Percentiles rank a stretch among this genome's conserved stretches.
These are phyloP conservation scores for Genyomyrus donnyi DNA, from an alignment of 2,113 vertebrate species.

Conservation along the genomic window DNA sequence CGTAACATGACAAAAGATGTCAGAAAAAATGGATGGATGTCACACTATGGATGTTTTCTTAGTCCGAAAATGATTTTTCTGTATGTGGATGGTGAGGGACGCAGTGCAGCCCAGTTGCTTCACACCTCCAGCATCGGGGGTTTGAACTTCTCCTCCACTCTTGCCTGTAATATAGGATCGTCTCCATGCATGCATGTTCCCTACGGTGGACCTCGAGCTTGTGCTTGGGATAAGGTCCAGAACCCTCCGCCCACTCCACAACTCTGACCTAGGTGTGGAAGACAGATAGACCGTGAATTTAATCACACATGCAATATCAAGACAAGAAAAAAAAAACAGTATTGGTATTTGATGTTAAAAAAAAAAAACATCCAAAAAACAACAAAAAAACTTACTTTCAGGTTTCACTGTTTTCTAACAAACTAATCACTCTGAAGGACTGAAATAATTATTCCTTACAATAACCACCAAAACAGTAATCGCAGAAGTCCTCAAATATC, in stretches of 20 bases:
- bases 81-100: background rate
- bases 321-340: background rate
- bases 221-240: background rate
- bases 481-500: background rate
- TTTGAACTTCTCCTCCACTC: background rate
- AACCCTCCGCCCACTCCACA: background rate
- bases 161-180: background rate
- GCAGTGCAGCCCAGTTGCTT: background rate
- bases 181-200: background rate
- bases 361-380: background rate
- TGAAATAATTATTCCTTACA: background rate
- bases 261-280: background rate
- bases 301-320: background rate
- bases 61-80: background rate
- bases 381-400: background rate
- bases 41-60: background rate
- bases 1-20: background rate
- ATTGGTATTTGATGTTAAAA: background rate
- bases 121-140: background rate
- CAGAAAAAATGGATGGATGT: background rate
- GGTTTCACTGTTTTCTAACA: background rate
- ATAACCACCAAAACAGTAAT: background rate
- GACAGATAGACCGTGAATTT: background rate
- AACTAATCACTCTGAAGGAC: background rate
- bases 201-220: background rate